Conservation (phyloP, 2,113 vertebrate genomes). For the Narcine bancroftii region DNA sequence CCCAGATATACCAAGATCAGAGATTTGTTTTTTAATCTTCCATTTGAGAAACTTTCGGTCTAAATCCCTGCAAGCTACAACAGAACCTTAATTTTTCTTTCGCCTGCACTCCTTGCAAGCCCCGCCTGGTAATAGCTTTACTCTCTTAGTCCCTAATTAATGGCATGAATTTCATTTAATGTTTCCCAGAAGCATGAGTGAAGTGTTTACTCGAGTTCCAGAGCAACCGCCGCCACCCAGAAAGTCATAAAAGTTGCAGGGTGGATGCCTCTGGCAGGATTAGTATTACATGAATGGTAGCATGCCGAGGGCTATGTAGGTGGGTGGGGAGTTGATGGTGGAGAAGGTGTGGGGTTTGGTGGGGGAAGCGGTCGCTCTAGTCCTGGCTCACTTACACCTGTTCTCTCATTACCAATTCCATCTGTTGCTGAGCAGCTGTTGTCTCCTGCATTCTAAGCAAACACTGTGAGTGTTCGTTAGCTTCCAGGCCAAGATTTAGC, state of each 20-base stretch:
- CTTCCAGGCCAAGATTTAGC: neutral
- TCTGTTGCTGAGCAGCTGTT: conserved; percentile 52
- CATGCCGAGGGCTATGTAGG: conserved; percentile 46
- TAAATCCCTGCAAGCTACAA: conserved; percentile 43
- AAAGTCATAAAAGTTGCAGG: conserved; percentile 47
- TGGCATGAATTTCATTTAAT: conserved; percentile 46
- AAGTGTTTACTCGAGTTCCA: conserved; percentile 48
- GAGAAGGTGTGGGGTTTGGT: conserved; percentile 45
- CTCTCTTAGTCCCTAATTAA: conserved; percentile 46
- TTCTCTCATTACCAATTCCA: conserved; percentile 51
- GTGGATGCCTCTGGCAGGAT: conserved; percentile 43
- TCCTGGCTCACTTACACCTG: conserved; percentile 61
- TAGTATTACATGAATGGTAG: conserved; percentile 49
- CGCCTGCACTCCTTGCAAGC: conserved; percentile 44
- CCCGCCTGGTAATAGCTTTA: conserved; percentile 21
- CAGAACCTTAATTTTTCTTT: conserved; percentile 44
- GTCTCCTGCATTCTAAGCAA: conserved; percentile 51
- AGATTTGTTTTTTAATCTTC: conserved; percentile 40
- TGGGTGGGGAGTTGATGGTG: conserved; percentile 43
- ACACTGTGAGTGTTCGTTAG: neutral
- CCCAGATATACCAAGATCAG: neutral
- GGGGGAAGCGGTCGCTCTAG: conserved; percentile 50
- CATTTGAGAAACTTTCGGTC: conserved; percentile 42
- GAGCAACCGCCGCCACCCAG: conserved; percentile 48
- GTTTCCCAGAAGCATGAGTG: conserved; percentile 41